These are phyloP conservation scores for Nycticryphes semicollaris DNA, from an alignment of 2,113 vertebrate species.

Conservation along the genomic window DNA sequence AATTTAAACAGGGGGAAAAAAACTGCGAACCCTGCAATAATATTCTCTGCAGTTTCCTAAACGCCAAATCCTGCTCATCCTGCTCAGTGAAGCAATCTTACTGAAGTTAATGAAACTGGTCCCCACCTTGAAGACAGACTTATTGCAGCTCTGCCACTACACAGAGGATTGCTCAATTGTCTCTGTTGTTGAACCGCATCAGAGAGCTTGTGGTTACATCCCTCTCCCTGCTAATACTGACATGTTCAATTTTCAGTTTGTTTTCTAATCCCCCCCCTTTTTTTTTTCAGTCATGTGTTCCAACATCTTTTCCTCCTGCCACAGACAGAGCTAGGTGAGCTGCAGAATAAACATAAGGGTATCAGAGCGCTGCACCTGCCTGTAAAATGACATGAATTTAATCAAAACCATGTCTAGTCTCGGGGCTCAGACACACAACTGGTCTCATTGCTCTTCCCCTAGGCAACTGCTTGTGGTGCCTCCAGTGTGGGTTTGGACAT, in stretches of 20 bases:
- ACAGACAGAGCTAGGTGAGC: neutral
- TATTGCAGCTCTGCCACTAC: neutral
- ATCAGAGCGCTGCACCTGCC: neutral
- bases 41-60: conserved; percentile 4
- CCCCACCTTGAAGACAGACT: neutral
- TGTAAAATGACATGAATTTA: conserved; percentile 52
- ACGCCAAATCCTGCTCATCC: neutral
- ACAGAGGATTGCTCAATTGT: neutral
- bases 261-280: neutral
- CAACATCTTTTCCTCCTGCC: neutral
- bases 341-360: neutral
- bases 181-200: neutral
- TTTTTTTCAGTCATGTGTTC: neutral
- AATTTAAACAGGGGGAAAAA: conserved; percentile 7
- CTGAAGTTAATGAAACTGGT: neutral
- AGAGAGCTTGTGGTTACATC: neutral
- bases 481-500: neutral
- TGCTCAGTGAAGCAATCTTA: conserved; percentile 1
- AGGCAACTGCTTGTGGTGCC: conserved; percentile 16
- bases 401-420: neutral
- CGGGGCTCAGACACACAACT: neutral
- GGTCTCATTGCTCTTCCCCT: neutral
- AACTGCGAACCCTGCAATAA: neutral
- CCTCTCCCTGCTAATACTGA: neutral
- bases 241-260: neutral